These are phyloP conservation scores for Orchestes rusci DNA, from an alignment of 2,888 invertebrate species.

Conservation along the genomic window DNA sequence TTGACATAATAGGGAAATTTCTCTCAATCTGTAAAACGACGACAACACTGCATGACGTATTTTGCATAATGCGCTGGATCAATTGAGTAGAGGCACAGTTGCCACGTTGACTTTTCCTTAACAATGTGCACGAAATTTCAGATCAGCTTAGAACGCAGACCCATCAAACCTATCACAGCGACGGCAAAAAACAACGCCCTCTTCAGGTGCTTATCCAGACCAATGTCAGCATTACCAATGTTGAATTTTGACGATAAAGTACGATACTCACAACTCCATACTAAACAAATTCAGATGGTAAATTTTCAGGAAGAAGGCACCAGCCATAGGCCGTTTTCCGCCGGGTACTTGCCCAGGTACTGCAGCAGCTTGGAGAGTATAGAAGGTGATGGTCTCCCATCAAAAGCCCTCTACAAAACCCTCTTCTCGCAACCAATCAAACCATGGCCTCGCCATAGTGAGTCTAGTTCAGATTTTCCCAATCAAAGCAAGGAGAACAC, in stretches of 20 bases:
- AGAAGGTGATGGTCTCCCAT: conserved; percentile 35
- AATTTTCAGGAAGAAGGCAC: conserved; percentile 26
- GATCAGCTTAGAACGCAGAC: conserved; percentile 36
- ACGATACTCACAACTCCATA: conserved; percentile 1
- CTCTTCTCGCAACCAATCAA: conserved; percentile 36
- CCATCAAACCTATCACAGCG: conserved; percentile 32
- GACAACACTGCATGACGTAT: too few species aligned
- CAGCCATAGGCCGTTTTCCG: conserved; percentile 37
- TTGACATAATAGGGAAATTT: too few species aligned
- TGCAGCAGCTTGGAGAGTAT: conserved; percentile 33
- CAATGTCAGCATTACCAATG: conserved; percentile 37
- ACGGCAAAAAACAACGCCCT: conserved; percentile 33
- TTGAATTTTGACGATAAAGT: conserved; percentile 30
- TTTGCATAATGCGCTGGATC: too few species aligned
- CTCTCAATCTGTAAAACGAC: too few species aligned
- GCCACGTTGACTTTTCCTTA: too few species aligned
- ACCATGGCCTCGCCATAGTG: conserved; percentile 28
- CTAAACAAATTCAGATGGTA: neutral
- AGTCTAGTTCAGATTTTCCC: conserved; percentile 22
- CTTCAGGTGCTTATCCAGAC: conserved; percentile 33
- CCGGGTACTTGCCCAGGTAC: conserved; percentile 31
- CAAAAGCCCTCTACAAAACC: conserved; percentile 35
- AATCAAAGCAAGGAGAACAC: conserved; percentile 28
- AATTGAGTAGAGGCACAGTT: too few species aligned
- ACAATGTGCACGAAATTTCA: too few species aligned